phyloP scores from a whole-genome alignment of 2,888 invertebrate species.

The Heliconius ismenius region DNA sequence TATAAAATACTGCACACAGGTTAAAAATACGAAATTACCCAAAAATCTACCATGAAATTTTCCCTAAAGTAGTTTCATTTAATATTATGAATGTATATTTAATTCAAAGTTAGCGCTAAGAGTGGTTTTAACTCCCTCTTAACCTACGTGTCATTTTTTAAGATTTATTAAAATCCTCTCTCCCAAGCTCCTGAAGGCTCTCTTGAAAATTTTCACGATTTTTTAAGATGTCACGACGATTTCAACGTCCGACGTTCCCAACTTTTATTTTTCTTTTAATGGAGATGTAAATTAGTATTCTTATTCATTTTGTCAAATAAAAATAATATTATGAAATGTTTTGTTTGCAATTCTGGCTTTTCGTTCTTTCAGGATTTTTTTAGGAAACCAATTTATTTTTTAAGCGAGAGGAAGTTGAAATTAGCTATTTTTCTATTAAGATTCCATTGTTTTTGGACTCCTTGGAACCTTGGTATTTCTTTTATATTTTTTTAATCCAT shows the following conservation, averaged over 20 bases:
- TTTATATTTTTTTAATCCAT: too few species aligned
- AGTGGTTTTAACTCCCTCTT: constrained; percentile 39
- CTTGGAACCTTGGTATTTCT: too few species aligned
- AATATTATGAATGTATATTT: constrained; percentile 31
- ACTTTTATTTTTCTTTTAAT: constrained; percentile 32
- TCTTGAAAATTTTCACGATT: constrained; percentile 36
- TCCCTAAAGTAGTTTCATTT: constrained; percentile 28
- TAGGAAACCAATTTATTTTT: neutral
- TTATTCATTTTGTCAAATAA: constrained; percentile 24
- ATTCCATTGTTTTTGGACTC: too few species aligned
- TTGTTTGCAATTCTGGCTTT: constrained; percentile 12
- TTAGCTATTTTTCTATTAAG: too few species aligned
- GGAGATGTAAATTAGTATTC: constrained; percentile 27
- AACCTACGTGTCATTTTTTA: constrained; percentile 41
- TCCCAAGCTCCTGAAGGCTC: constrained; percentile 27
- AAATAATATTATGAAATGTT: constrained; percentile 26
- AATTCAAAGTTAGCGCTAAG: constrained; percentile 39
- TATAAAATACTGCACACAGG: neutral
- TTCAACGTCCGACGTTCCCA: constrained; percentile 20
- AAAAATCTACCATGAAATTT: neutral
- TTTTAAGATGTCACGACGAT: constrained; percentile 30
- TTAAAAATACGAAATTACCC: too few species aligned
- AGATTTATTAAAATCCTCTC: constrained; percentile 44
- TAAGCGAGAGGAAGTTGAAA: neutral
- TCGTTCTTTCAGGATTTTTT: neutral